Evolutionary conservation across 2,888 invertebrate genomes (phyloP), one percentile per base, ranked within the genome.

Genomic region (Gordius sp.): DNA sequence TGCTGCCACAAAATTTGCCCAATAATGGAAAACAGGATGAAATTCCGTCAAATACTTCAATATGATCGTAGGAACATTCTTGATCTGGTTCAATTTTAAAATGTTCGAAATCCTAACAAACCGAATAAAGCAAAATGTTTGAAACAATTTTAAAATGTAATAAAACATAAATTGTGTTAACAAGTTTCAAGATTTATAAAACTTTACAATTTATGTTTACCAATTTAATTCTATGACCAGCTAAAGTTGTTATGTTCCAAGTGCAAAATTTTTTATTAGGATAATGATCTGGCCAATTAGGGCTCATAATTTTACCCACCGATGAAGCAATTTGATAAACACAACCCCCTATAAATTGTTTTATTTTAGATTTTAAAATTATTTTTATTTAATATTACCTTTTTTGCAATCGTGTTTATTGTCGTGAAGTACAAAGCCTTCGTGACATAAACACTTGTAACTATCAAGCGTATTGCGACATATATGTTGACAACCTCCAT

Each of bases 401-500:
- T 91, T 89, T 71, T 89, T 89, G 70, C 93, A 97, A 69, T 89
- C 87, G 62, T 81, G 82, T 24, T 80, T 80, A 68, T 93, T 91
- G 62, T 84, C 83, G 63, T 91, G 86, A 56, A 97, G 73, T 1
- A 82, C 84, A 70, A 83, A 93, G 0, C 93, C 93, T 65, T 86
- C 86, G 70, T 87, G 83, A 65, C 93, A 97, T 16, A 80, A 79
- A 66, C 93, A 97, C 62, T 80, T 77, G 69, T 85, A 93, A 2
- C 82, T 81, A 2, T 84, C 85, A 23, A 87, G 77, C 0, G 84
- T 89, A 70, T 93, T 93, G 63, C 79, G 78, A 66, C 91, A 93
- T 64, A 87, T 84, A 68, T 97, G 93, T 66, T 91, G 86, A 66
- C 93, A 97, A 1, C 87, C 89, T 0, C 91, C 93, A 66, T 93